Percentiles rank a stretch among this genome's conserved stretches.
Conservation (phyloP, 2,797 vertebrate genomes). For the Chiroxiphia lanceolata region DNA sequence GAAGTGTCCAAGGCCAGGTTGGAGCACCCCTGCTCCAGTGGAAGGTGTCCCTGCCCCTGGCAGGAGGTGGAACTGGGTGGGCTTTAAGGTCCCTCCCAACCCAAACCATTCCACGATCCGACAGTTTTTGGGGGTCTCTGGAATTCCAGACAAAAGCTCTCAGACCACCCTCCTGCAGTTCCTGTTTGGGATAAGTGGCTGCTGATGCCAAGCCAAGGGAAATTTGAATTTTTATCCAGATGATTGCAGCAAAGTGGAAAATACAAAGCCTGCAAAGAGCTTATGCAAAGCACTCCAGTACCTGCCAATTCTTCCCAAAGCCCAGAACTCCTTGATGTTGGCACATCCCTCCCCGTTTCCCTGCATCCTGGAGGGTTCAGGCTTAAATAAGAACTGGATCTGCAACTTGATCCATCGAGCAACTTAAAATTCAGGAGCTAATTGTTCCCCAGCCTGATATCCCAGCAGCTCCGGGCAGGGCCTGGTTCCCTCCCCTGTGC, state of each 20-base stretch:
- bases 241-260: background rate
- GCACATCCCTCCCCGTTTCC: background rate
- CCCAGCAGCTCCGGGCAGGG: background rate
- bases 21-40: background rate
- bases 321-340: background rate
- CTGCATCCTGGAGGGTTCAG: background rate
- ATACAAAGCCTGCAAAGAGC: background rate
- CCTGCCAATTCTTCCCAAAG: background rate
- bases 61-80: background rate
- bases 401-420: background rate
- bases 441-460: background rate
- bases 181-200: background rate
- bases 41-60: background rate
- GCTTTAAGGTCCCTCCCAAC: background rate
- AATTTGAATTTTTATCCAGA: background rate
- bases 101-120: background rate
- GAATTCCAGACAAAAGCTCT: background rate
- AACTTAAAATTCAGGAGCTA: background rate
- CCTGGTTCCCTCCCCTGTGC: background rate
- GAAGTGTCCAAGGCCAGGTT: background rate
- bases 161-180: rapidly evolving
- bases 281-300: background rate
- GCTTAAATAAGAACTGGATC: background rate
- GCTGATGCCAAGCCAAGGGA: background rate
- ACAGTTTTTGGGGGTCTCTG: background rate